Percentiles rank a stretch among this genome's conserved stretches.
phyloP scores from a whole-genome alignment of 2,888 invertebrate genomes.

The Caenorhabditis sp. region DNA sequence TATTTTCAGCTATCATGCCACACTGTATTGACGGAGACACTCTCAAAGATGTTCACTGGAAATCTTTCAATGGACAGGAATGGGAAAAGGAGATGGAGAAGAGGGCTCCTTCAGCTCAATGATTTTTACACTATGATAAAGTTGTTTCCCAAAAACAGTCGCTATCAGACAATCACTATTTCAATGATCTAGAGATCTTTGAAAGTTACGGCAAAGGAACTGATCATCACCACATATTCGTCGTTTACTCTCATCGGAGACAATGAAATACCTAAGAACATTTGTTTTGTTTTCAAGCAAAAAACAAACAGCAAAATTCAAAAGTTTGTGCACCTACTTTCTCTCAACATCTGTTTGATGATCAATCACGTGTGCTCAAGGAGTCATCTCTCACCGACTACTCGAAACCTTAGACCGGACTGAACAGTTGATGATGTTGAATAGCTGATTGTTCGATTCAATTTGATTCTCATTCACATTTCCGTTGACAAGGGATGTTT shows the following conservation, averaged over 20 bases:
- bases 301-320: slow-evolving; percentile 36
- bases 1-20: slow-evolving; percentile 74
- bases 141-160: slow-evolving; percentile 1
- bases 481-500: slow-evolving; percentile 26
- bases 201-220: background rate
- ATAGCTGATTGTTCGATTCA: slow-evolving; percentile 15
- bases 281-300: background rate
- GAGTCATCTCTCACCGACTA: slow-evolving; percentile 17
- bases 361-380: slow-evolving; percentile 40
- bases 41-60: slow-evolving; percentile 68
- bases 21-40: slow-evolving; percentile 77
- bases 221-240: background rate
- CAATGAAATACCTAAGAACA: background rate
- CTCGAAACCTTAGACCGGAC: background rate
- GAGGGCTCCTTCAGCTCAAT: slow-evolving; percentile 69
- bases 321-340: slow-evolving; percentile 16
- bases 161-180: background rate
- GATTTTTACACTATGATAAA: slow-evolving; percentile 4
- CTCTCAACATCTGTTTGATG: slow-evolving; percentile 31
- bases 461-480: slow-evolving; percentile 5
- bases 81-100: slow-evolving; percentile 72
- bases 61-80: slow-evolving; percentile 70
- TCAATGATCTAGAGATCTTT: background rate
- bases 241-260: background rate
- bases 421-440: slow-evolving; percentile 2